phyloP scores from a whole-genome alignment of 2,113 vertebrate species.

The Macrotus californicus region DNA sequence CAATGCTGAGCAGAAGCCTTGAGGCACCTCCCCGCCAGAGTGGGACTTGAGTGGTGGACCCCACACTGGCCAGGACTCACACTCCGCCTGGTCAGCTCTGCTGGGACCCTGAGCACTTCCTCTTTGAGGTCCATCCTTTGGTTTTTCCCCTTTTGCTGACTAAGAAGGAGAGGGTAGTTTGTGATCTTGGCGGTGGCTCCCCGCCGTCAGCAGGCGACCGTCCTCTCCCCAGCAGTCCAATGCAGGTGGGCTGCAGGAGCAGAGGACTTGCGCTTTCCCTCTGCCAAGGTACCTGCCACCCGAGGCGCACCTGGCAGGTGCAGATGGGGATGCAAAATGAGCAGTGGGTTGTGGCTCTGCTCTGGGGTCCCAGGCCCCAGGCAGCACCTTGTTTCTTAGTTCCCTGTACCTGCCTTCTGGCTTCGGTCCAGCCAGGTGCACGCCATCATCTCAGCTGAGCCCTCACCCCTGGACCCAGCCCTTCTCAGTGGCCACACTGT shows the following conservation, averaged over 20 bases:
- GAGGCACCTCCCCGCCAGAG: not conserved
- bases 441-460: not conserved
- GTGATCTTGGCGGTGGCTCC: slow-evolving; percentile 36
- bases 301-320: not conserved
- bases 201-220: not conserved
- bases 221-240: not conserved
- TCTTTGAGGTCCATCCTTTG: slow-evolving; percentile 14
- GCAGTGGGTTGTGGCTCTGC: not conserved
- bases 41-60: not conserved
- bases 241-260: not conserved
- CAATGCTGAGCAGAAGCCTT: not conserved
- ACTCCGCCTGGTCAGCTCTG: not conserved
- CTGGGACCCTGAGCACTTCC: slow-evolving; percentile 34
- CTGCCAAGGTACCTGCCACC: not conserved
- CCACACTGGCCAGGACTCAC: not conserved
- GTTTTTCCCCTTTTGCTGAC: slow-evolving; percentile 49
- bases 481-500: not conserved
- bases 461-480: not conserved
- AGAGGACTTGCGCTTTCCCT: not conserved
- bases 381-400: not conserved
- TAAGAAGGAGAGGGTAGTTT: slow-evolving; percentile 10
- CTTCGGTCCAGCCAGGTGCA: not conserved
- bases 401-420: not conserved
- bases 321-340: not conserved
- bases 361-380: not conserved